Percentiles rank a stretch among this genome's conserved stretches.
Conservation (phyloP, 1,140 invertebrate species). For the Lepidurus packardi region DNA sequence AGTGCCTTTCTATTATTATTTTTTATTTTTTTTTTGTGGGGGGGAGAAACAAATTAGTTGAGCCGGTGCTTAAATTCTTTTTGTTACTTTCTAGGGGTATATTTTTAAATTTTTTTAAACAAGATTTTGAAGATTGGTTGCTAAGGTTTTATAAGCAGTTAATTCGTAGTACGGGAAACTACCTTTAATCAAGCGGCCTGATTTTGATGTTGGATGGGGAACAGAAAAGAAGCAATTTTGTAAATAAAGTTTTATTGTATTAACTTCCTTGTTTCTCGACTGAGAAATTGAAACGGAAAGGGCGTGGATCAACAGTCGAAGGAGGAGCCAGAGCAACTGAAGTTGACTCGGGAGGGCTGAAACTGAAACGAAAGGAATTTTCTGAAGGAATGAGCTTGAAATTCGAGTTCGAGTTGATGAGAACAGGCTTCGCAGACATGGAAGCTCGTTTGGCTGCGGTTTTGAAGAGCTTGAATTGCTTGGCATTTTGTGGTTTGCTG, state of each 20-base stretch:
- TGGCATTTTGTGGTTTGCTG: neutral
- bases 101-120: too few relatives aligned
- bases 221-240: neutral
- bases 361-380: neutral
- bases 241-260: slow-evolving; percentile 15
- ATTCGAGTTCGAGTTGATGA: neutral
- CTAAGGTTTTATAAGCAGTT: neutral
- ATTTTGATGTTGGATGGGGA: neutral
- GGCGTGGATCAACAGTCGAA: neutral
- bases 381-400: neutral
- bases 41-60: neutral
- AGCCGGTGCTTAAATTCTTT: too few relatives aligned
- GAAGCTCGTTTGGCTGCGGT: neutral
- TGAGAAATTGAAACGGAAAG: neutral
- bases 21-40: neutral
- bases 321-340: neutral
- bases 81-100: too few relatives aligned
- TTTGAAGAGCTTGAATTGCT: neutral
- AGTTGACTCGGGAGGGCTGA: neutral
- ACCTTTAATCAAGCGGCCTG: neutral
- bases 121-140: too few relatives aligned
- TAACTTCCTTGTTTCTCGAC: neutral
- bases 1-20: neutral
- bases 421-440: neutral
- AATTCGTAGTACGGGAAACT: neutral